Base-by-base conservation (phyloP, 1,140 invertebrate genomes). In the Hypothenemus hampei region DNA sequence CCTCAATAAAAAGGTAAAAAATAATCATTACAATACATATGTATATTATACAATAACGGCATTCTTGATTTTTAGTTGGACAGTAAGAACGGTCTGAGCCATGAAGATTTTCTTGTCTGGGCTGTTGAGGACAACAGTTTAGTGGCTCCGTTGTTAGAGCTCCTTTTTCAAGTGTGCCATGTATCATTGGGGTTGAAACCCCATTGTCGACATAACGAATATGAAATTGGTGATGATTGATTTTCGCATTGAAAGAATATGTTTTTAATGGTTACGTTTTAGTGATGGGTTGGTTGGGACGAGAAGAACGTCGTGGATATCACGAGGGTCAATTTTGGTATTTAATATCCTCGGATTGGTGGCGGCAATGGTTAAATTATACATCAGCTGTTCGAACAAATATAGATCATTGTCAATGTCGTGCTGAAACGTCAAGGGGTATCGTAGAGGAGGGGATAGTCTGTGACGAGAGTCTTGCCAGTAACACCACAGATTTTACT, bases 71-170 rank as follows among this genome's bases (percentile, higher is more conserved):
- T 41, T 23, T 19, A 57, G 54, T 53, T 71, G 15, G 62, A 66
- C 46, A 48, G 47, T 8, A 62, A 67, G 15, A 69, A 68, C 15
- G 72, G 68, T 26, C 70, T 85, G 24, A 79, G 78, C 1, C 77
- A 84, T 53, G 89, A 90, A 65, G 88, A 91, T 63, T 93, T 89
- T 73, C 76, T 92, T 41, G 85, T 92, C 56, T 92, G 89, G 89
- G 83, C 84, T 47, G 81, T 91, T 20, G 81, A 85, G 62, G 69
- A 74, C 44, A 75, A 71, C 54, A 76, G 77, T 22, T 72, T 91
- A 8, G 77, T 89, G 33, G 76, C 82, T 52, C 83, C 86, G 8
- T 83, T 91, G 65, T 72, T 90, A 22, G 82, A 87, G 66, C 74
- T 92, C 6, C 72, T 91, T 22, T 89, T 89, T 72, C 86, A 92